Percentiles rank a stretch among this genome's conserved stretches.
phyloP scores from a whole-genome alignment of 2,888 invertebrate species.

The Atrina japonica region DNA sequence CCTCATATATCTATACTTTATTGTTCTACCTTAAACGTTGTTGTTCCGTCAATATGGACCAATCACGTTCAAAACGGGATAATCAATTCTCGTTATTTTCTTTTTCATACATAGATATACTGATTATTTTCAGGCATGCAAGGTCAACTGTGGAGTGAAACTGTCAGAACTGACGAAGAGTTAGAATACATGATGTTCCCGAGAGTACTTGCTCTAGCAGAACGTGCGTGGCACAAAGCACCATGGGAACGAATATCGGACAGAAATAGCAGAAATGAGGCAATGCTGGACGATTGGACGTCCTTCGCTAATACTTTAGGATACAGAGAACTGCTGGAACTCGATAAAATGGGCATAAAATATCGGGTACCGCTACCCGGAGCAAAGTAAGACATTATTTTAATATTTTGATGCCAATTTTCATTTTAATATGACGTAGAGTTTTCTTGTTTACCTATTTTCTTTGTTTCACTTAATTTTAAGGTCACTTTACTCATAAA shows the following conservation, averaged over 20 bases:
- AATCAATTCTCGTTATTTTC: too few species aligned
- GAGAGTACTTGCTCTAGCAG: constrained; percentile 71
- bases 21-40: too few species aligned
- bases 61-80: too few species aligned
- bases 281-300: constrained; percentile 58
- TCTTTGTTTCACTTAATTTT: too few species aligned
- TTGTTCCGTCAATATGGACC: too few species aligned
- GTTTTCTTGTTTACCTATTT: too few species aligned
- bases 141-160: constrained; percentile 72
- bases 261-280: constrained; percentile 32
- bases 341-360: constrained; percentile 58
- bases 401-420: too few species aligned
- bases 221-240: constrained; percentile 75
- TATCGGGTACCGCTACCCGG: constrained; percentile 71
- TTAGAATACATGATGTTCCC: constrained; percentile 64
- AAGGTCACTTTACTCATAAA: too few species aligned
- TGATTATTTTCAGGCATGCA: constrained; percentile 65
- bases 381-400: constrained; percentile 59
- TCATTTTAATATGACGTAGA: too few species aligned
- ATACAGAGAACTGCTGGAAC: constrained; percentile 60
- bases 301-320: constrained; percentile 67
- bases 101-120: too few species aligned
- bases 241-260: constrained; percentile 66
- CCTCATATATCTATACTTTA: too few species aligned
- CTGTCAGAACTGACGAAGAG: constrained; percentile 54